Conservation (phyloP, 2,888 invertebrate species). For the Caradrina kadenii region DNA sequence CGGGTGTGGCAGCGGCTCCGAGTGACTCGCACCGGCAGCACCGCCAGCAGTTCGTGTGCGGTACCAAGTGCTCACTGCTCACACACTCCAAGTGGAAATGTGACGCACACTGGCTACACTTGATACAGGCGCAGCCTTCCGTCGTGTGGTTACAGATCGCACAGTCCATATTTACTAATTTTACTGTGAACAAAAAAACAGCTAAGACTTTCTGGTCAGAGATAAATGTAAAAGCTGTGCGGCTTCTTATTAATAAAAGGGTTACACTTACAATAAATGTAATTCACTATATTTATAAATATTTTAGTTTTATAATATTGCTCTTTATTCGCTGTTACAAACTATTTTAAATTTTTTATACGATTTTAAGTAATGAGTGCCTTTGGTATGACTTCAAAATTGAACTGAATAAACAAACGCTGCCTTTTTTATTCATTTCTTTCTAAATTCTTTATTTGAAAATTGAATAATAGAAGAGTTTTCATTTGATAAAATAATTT, state of each 20-base stretch:
- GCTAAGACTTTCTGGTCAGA: not conserved
- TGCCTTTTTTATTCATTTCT: conserved; percentile 32
- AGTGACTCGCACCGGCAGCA: conserved; percentile 77
- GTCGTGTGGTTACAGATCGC: conserved; percentile 80
- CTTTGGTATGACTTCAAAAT: conserved; percentile 67
- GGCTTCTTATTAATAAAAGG: not conserved
- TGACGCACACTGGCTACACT: conserved; percentile 81
- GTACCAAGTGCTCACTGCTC: conserved; percentile 75
- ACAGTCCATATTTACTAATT: conserved; percentile 77
- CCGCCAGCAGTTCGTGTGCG: conserved; percentile 79
- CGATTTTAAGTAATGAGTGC: conserved; percentile 65
- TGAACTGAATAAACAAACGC: conserved; percentile 57
- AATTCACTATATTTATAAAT: conserved; percentile 41
- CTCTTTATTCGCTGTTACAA: conserved; percentile 64
- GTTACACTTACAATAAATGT: conserved; percentile 40
- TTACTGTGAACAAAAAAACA: conserved; percentile 38
- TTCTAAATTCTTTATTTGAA: conserved; percentile 53
- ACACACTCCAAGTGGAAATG: conserved; percentile 84
- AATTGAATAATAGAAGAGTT: conserved; percentile 31
- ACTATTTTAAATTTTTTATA: conserved; percentile 71
- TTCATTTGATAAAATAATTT: not conserved
- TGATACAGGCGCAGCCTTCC: conserved; percentile 82
- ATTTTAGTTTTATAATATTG: conserved; percentile 37
- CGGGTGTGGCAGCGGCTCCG: conserved; percentile 57
- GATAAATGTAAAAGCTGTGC: not conserved